A percentile compares a stretch with the other conserved stretches of the same genome.
Evolutionary conservation across 2,888 invertebrate species (phyloP).

Genomic region (Fragum whitleyi): DNA sequence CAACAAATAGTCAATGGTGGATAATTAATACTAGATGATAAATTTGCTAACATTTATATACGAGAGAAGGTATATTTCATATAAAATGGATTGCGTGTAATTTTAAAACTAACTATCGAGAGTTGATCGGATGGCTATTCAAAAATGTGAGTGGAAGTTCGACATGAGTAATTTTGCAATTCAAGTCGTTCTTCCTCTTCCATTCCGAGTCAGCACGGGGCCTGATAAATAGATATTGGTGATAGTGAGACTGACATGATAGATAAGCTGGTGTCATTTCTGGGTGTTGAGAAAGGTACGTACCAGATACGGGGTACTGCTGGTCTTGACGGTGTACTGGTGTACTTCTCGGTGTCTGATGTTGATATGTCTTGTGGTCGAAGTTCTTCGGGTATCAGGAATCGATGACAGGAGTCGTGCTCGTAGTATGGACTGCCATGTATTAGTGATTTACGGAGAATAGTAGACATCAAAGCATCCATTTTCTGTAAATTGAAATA

Average conservation of each 20-base stretch:
- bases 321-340: neutral
- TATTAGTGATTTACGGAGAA: neutral
- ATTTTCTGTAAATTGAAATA: neutral
- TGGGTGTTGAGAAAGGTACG: neutral
- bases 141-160: no score
- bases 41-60: no score
- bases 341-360: neutral
- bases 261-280: neutral
- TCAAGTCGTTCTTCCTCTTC: no score
- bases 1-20: no score
- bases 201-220: no score
- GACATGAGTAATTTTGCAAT: no score
- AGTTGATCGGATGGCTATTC: no score
- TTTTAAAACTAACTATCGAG: no score
- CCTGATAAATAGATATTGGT: no score
- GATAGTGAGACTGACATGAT: neutral
- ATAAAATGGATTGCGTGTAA: no score
- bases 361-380: neutral
- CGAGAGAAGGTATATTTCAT: no score
- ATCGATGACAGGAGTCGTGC: neutral
- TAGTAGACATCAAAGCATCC: neutral
- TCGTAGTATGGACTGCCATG: neutral
- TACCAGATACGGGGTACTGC: neutral
- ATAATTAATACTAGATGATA: no score
- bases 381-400: constrained; percentile 1